Base-by-base conservation (phyloP, 2,113 vertebrate species). In the Seriola dumerili region DNA sequence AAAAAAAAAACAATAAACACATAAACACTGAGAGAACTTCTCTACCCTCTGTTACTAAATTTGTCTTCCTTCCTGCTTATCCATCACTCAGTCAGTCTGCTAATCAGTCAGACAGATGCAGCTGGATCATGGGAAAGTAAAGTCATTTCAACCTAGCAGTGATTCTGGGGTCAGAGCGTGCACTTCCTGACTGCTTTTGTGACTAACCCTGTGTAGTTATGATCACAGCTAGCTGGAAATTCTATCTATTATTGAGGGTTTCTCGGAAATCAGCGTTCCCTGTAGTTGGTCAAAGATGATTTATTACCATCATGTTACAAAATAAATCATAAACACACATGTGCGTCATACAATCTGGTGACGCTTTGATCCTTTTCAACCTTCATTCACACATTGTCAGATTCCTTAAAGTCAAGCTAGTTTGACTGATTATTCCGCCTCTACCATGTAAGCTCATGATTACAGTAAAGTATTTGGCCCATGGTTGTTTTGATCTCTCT, bases 61-160 rank as follows among this genome's bases (percentile, higher is more conserved):
- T 19, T 32, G 9, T 29, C 59, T 10, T 42, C 34, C 3, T 61
- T 34, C 50, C 16, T 48, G 19, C 38, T 42, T 32, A 29, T 74
- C 58, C 14, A 14, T 85, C 78, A 75, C 72, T 71, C 86, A 46
- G 17, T 38, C 29, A 13, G 34, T 69, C 55, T 66, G 58, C 32
- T 48, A 12, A 32, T 78, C 79, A 36, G 46, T 0, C 40, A 61
- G 70, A 76, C 63, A 32, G 62, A 76, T 65, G 58, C 67, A 21
- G 78, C 66, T 34, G 79, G 76, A 77, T 86, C 79, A 84, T 92
- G 89, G 86, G 85, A 91, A 90, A 68, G 82, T 81, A 89, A 92
- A 89, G 75, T 77, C 0, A 40, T 81, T 29, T 90, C 76, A 68
- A 85, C 46, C 16, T 16, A 64, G 63, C 34, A n/a, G 74, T 87